Conservation (phyloP, 2,797 vertebrate genomes). For the Chelon labrosus region DNA sequence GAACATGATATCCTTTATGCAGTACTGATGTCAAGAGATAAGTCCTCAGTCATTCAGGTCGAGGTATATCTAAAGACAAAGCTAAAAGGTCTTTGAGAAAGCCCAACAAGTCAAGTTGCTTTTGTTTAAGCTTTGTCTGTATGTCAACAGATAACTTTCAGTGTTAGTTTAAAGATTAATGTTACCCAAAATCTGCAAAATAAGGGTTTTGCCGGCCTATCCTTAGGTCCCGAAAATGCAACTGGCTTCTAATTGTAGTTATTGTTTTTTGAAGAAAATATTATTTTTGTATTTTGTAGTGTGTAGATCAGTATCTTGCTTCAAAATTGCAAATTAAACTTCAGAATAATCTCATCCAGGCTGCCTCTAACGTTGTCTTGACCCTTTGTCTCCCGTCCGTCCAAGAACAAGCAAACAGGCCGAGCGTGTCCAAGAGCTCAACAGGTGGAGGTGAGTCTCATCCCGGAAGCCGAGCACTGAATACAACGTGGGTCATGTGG, state of each 20-base stretch:
- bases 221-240: neutral
- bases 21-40: slow-evolving; percentile 5
- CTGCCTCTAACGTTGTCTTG: slow-evolving; percentile 4
- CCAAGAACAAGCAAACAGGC: slow-evolving; percentile 77
- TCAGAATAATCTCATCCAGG: neutral
- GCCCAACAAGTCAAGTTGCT: neutral
- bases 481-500: slow-evolving; percentile 8
- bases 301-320: neutral
- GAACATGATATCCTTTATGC: slow-evolving; percentile 7
- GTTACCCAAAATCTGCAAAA: slow-evolving; percentile 2
- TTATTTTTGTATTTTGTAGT: too few relatives aligned
- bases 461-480: slow-evolving; percentile 12
- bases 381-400: slow-evolving; percentile 26
- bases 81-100: too few relatives aligned
- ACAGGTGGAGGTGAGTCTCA: slow-evolving; percentile 69
- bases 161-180: slow-evolving; percentile 2
- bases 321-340: too few relatives aligned
- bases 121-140: too few relatives aligned
- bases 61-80: too few relatives aligned
- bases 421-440: slow-evolving; percentile 74
- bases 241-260: neutral
- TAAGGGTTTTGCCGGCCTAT: neutral
- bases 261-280: neutral
- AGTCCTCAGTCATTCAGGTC: too few relatives aligned
- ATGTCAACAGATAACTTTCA: neutral